These are phyloP conservation scores for Acinonyx jubatus DNA, from an alignment of 2,113 vertebrate species.

Conservation along the genomic window DNA sequence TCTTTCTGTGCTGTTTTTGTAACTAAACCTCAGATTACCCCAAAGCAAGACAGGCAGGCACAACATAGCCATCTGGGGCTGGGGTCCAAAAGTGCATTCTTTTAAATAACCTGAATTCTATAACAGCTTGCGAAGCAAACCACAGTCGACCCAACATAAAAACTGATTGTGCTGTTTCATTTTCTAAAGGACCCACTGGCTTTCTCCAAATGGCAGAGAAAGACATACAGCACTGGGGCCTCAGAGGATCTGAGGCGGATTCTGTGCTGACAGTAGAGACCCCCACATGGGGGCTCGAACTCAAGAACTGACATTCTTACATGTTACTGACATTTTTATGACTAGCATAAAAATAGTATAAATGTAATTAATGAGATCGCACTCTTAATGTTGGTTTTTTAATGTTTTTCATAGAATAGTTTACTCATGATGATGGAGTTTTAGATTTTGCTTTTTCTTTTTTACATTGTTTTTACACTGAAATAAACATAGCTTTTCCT, in stretches of 20 bases:
- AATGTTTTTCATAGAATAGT: not conserved
- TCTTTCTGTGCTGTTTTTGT: constrained; percentile 28
- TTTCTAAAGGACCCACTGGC: not conserved
- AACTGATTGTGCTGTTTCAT: not conserved
- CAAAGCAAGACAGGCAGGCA: not conserved
- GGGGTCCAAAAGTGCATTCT: not conserved
- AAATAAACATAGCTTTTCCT: constrained; percentile 1
- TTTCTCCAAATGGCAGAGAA: not conserved
- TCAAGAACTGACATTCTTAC: not conserved
- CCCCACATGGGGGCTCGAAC: no score
- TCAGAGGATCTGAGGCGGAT: no score
- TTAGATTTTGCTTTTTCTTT: not conserved
- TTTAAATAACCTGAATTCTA: not conserved
- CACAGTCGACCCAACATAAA: no score
- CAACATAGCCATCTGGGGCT: not conserved
- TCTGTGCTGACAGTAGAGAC: no score
- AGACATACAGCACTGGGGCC: accelerated
- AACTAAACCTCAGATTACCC: not conserved
- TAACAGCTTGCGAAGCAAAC: not conserved
- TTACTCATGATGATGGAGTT: not conserved
- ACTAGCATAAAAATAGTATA: not conserved
- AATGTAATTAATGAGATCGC: not conserved
- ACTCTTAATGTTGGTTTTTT: not conserved
- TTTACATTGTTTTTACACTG: not conserved
- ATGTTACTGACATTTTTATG: not conserved